These are phyloP conservation scores for Rana temporaria DNA, from an alignment of 2,113 vertebrate species.

Conservation along the genomic window DNA sequence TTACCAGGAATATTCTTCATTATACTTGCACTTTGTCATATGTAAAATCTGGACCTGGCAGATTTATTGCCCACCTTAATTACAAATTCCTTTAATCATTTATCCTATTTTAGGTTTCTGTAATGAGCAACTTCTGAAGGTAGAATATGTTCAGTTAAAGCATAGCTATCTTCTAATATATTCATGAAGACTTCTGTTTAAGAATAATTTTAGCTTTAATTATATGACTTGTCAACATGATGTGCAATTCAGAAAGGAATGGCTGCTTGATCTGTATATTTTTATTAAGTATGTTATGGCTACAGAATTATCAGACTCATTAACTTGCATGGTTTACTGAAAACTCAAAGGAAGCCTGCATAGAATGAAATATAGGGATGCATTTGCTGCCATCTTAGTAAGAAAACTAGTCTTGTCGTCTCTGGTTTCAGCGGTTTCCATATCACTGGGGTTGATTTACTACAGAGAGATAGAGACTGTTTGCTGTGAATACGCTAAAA, in stretches of 20 bases:
- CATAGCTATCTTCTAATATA: slow-evolving; percentile 37
- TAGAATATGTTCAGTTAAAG: slow-evolving; percentile 26
- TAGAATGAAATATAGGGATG: no score
- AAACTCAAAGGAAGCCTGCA: no score
- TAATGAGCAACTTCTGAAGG: slow-evolving; percentile 42
- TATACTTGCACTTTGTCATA: slow-evolving; percentile 63
- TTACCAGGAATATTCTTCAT: slow-evolving; percentile 62
- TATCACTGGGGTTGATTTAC: no score
- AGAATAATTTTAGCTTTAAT: slow-evolving; percentile 58
- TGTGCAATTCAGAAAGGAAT: slow-evolving; percentile 17
- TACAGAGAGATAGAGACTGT: no score
- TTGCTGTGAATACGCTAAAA: no score
- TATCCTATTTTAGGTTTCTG: slow-evolving; percentile 24
- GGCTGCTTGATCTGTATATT: slow-evolving; percentile 37
- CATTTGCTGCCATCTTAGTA: no score
- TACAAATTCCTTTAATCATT: slow-evolving; percentile 52
- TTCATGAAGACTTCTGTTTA: slow-evolving; percentile 47
- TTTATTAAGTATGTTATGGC: slow-evolving; percentile 19
- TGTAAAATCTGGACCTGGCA: slow-evolving; percentile 63
- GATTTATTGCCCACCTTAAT: slow-evolving; percentile 55
- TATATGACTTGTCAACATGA: slow-evolving; percentile 37
- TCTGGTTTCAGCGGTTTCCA: no score
- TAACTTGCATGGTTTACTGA: neutral
- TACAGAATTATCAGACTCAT: slow-evolving; percentile 9
- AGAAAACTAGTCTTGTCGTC: no score